A percentile compares a stretch with the other conserved stretches of the same genome.
Conservation (phyloP, 1,140 invertebrate genomes). For the Dysdera silvatica region DNA sequence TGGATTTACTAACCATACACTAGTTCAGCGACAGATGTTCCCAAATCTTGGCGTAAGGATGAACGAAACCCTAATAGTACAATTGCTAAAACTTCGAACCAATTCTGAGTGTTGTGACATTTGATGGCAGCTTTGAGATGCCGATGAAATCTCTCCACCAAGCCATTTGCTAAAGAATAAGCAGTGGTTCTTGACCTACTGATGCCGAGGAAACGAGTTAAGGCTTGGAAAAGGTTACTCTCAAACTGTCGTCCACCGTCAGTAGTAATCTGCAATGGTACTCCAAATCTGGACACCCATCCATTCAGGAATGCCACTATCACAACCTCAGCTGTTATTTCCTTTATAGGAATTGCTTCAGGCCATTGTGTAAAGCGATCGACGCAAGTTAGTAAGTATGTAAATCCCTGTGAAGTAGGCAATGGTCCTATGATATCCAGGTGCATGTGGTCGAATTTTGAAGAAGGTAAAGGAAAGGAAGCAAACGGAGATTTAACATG, state of each 20-base stretch:
- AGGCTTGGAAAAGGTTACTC: conserved; percentile 34
- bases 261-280: conserved; percentile 35
- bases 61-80: conserved; percentile 39
- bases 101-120: conserved; percentile 28
- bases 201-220: conserved; percentile 21
- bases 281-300: conserved; percentile 42
- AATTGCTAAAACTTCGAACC: conserved; percentile 40
- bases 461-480: neutral
- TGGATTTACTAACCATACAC: conserved; percentile 31
- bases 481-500: conserved; percentile 21
- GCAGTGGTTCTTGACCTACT: conserved; percentile 12
- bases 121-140: conserved; percentile 40
- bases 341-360: conserved; percentile 42
- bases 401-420: conserved; percentile 37
- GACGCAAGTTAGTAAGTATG: conserved; percentile 44
- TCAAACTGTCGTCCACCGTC: conserved; percentile 47
- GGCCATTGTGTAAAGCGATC: conserved; percentile 46
- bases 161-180: conserved; percentile 39
- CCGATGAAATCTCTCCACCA: conserved; percentile 42
- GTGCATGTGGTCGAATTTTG: conserved; percentile 44
- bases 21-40: conserved; percentile 29
- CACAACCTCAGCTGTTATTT: conserved; percentile 41
- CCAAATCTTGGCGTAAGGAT: conserved; percentile 36
- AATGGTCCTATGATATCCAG: conserved; percentile 49
- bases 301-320: conserved; percentile 36